Evolutionary conservation across 2,797 vertebrate genomes (phyloP).

Genomic region (Neoniphon sammara): DNA sequence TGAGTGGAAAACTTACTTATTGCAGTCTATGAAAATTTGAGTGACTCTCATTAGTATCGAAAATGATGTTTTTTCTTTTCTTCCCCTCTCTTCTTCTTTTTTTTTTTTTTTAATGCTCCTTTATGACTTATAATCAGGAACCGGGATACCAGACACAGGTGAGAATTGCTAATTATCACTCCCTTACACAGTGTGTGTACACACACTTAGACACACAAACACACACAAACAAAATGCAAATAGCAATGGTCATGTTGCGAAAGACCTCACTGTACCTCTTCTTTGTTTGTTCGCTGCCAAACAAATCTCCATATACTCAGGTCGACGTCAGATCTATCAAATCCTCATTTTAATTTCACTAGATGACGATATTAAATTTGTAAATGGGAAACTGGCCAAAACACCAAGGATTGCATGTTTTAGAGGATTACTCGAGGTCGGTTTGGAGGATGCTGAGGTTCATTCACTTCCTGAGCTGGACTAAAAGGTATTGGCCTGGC

Average conservation of each 20-base stretch:
- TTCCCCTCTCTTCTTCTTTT: slow-evolving; percentile 57
- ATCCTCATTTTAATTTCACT: slow-evolving; percentile 66
- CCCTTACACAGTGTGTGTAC: slow-evolving; percentile 17
- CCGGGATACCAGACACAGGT: slow-evolving; percentile 98
- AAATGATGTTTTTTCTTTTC: slow-evolving; percentile 67
- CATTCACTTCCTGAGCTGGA: slow-evolving; percentile 41
- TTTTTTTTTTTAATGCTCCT: slow-evolving; percentile 51
- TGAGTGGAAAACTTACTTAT: slow-evolving; percentile 51
- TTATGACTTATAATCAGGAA: slow-evolving; percentile 86
- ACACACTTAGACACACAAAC: slow-evolving; percentile 16
- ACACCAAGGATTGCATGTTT: slow-evolving; percentile 66
- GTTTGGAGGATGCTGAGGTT: slow-evolving; percentile 46
- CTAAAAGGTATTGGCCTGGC: slow-evolving; percentile 56
- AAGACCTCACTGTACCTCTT: slow-evolving; percentile 34
- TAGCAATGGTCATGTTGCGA: slow-evolving; percentile 5
- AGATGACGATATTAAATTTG: slow-evolving; percentile 57
- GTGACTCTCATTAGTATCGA: slow-evolving; percentile 44
- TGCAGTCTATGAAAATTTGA: slow-evolving; percentile 46
- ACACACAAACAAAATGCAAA: slow-evolving; percentile 23
- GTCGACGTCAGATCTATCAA: slow-evolving; percentile 49
- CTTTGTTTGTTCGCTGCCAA: slow-evolving; percentile 41
- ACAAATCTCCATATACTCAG: slow-evolving; percentile 18
- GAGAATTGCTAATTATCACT: slow-evolving; percentile 75
- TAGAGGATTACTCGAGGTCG: slow-evolving; percentile 64
- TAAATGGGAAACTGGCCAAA: slow-evolving; percentile 60